Evolutionary conservation across 2,888 invertebrate genomes (phyloP), one percentile per base, ranked within the genome.

Genomic region (Philaethria dido): DNA sequence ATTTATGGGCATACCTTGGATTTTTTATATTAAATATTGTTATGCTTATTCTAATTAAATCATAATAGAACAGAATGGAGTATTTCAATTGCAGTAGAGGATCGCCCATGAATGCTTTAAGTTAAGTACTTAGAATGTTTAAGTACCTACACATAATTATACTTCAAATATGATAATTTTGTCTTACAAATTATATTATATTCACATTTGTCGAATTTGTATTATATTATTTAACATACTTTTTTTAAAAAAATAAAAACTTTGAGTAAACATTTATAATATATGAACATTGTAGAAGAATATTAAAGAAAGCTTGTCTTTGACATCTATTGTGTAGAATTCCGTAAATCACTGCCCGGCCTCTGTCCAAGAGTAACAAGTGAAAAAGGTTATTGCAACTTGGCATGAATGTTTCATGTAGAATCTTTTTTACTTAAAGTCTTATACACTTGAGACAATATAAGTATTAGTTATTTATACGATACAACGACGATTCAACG

Each of bases 351-450:
- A 48, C 48, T 57, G 39, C 11, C 36, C 36, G 47, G 39, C 47
- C 64, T 33, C 47, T 54, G 44, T 47, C 52, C 47, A 47, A 55
- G 47, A 39, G 47, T 57, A 57, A 45, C 59, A 44, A 60, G 29
- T 45, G 36, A 64, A 57, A 57, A 57, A 55, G 64, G 39, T 47
- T 64, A 55, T 45, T 47, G 57, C 39, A 54, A 25, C 47, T 47
- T 33, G n/a, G 13, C 47, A 57, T 64, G 64, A 64, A 57, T 64
- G 57, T 64, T 64, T 47, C 25, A 64, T 57, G 45, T 57, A 39
- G 16, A 57, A 47, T 14, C 33, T 6, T 63, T 64, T 64, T 57
- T 54, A 55, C 11, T 42, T 55, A 55, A 55, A 55, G n/a, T n/a
- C 33, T 22, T 20, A 16, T 52, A 42, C 9, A 52, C 14, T 25